Percentiles rank a stretch among this genome's conserved stretches.
Evolutionary conservation across 2,888 invertebrate species (phyloP).

Genomic region (Monopis laevigella): DNA sequence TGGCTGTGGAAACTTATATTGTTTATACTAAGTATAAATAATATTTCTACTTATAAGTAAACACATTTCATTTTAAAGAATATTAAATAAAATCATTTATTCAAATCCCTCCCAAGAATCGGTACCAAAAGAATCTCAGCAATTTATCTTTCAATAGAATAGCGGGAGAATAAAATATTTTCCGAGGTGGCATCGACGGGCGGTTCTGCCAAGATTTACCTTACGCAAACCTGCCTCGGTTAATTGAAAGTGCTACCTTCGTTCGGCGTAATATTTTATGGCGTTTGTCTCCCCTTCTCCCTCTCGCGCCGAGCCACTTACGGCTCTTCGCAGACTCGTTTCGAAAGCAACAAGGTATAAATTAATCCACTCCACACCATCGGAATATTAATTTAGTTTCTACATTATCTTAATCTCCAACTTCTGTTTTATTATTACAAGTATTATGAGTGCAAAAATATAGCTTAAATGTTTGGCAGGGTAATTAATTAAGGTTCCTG

Average conservation of each 20-base stretch:
- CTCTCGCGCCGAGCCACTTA: conserved; percentile 40
- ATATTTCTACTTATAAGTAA: too few species aligned
- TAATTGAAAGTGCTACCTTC: conserved; percentile 64
- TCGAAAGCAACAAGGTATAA: conserved; percentile 51
- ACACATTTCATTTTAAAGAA: too few species aligned
- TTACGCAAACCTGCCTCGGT: conserved; percentile 55
- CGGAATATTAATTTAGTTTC: conserved; percentile 54
- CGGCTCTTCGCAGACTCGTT: conserved; percentile 34
- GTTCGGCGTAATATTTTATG: conserved; percentile 59
- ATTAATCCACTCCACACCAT: conserved; percentile 50
- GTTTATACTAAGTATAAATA: too few species aligned
- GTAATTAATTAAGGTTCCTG: conserved; percentile 39
- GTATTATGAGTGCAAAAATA: too few species aligned
- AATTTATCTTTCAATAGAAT: conserved; percentile 20
- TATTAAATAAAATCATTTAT: too few species aligned
- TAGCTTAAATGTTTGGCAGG: too few species aligned
- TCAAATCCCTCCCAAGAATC: conserved; percentile 6
- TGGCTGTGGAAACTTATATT: too few species aligned
- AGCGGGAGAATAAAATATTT: conserved; percentile 31
- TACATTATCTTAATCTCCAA: conserved; percentile 50
- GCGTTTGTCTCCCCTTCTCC: conserved; percentile 33
- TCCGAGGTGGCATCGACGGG: conserved; percentile 31
- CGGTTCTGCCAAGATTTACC: conserved; percentile 47
- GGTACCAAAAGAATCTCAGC: conserved; percentile 17
- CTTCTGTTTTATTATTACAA: conserved; percentile 38